These are phyloP conservation scores for Cyprinus carpio DNA, from an alignment of 2,113 vertebrate genomes.

Conservation along the genomic window DNA sequence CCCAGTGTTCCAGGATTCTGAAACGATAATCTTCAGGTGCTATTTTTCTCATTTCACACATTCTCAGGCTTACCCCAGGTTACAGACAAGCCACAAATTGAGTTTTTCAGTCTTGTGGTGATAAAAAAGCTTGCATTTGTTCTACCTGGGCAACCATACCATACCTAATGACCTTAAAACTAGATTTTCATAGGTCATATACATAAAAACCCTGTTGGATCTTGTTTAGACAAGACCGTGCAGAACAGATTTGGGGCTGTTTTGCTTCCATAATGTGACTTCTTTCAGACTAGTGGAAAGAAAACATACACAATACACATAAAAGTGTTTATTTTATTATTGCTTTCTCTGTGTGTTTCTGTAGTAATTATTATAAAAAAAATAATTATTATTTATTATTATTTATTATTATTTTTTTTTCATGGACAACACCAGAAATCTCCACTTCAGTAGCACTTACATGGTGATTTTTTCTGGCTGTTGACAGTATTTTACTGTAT, in stretches of 20 bases:
- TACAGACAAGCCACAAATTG: conserved; percentile 35
- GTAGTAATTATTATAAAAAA: no score
- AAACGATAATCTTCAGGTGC: conserved; percentile 51
- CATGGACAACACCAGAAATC: neutral
- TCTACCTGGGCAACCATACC: conserved; percentile 4
- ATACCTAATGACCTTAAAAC: conserved; percentile 2
- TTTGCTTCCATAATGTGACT: no score
- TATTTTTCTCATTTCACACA: conserved; percentile 55
- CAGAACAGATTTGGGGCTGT: no score
- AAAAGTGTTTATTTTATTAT: neutral
- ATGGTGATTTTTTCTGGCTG: no score
- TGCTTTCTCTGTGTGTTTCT: neutral
- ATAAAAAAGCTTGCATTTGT: conserved; percentile 29
- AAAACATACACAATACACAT: neutral
- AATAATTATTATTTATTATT: no score
- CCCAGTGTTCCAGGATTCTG: conserved; percentile 30
- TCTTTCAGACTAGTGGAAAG: neutral
- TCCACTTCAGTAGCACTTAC: neutral
- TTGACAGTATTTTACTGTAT: neutral
- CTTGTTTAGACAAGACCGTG: neutral
- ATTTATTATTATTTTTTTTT: no score
- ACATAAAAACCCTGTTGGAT: neutral
- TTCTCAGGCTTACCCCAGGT: conserved; percentile 37
- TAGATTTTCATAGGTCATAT: neutral
- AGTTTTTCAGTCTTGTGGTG: conserved; percentile 2